Conservation (phyloP, 2,888 invertebrate genomes). For the Chouioia cunea region DNA sequence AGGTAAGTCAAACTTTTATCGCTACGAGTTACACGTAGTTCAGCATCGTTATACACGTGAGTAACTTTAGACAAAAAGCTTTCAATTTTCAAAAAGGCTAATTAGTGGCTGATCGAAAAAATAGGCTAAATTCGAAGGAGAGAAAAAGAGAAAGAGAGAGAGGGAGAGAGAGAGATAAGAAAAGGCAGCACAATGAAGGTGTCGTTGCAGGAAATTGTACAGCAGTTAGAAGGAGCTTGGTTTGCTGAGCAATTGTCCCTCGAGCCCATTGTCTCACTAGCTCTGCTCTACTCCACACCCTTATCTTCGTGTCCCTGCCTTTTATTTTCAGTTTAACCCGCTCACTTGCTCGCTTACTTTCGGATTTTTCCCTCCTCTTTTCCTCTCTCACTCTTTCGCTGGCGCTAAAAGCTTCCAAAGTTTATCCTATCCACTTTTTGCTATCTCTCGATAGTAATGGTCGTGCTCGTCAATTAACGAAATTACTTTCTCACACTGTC, state of each 20-base stretch:
- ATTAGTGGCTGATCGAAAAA: conserved; percentile 17
- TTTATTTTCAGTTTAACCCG: conserved; percentile 45
- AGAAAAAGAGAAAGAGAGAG: no score
- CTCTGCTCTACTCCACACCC: conserved; percentile 12
- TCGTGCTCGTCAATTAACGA: conserved; percentile 16
- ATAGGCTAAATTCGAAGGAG: background rate
- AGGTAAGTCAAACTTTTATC: conserved; percentile 42
- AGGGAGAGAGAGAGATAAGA: conserved; percentile 59
- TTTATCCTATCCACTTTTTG: conserved; percentile 23
- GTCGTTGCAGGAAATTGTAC: conserved; percentile 70
- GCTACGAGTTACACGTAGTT: background rate
- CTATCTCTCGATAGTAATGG: conserved; percentile 6
- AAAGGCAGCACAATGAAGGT: conserved; percentile 67
- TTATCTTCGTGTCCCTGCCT: conserved; percentile 4
- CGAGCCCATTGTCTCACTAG: conserved; percentile 14
- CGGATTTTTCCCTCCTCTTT: conserved; percentile 13
- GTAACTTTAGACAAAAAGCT: conserved; percentile 22
- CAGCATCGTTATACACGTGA: conserved; percentile 28
- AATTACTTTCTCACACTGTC: no score
- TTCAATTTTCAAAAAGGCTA: conserved; percentile 31
- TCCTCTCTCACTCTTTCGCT: background rate
- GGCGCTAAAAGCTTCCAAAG: conserved; percentile 35
- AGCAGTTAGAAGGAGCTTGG: conserved; percentile 65
- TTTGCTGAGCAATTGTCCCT: conserved; percentile 64
- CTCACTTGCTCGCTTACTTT: conserved; percentile 20